phyloP scores from a whole-genome alignment of 2,113 vertebrate genomes.

The Puntigrus tetrazona region DNA sequence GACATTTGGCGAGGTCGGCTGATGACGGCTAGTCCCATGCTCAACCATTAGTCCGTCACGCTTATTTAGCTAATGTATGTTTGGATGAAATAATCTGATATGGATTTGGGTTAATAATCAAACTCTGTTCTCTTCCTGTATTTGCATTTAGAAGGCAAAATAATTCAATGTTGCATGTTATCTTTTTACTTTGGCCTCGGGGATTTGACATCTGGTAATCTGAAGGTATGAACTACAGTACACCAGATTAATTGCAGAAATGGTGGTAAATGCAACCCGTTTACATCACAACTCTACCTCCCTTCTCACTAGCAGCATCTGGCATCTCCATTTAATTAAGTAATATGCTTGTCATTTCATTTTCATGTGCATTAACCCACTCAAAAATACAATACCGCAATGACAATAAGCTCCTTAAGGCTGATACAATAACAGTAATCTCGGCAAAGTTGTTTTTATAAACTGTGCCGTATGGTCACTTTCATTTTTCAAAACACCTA shows the following conservation, averaged over 20 bases:
- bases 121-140: neutral
- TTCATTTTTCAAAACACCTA: conserved; percentile 41
- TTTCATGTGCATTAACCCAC: conserved; percentile 59
- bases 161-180: neutral
- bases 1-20: neutral
- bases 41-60: neutral
- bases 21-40: neutral
- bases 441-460: conserved; percentile 59
- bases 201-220: conserved; percentile 21
- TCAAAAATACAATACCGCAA: conserved; percentile 76
- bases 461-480: conserved; percentile 71
- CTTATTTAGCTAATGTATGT: neutral
- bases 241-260: conserved; percentile 75
- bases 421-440: conserved; percentile 76
- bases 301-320: conserved; percentile 11
- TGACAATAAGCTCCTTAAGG: conserved; percentile 78
- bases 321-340: conserved; percentile 72
- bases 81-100: neutral
- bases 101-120: neutral
- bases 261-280: conserved; percentile 67
- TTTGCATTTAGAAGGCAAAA: neutral
- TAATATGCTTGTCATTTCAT: conserved; percentile 69
- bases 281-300: conserved; percentile 59
- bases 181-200: neutral
- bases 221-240: conserved; percentile 52